Evolutionary conservation across 2,888 invertebrate species (phyloP).

Genomic region (Phyto melanocephala): DNA sequence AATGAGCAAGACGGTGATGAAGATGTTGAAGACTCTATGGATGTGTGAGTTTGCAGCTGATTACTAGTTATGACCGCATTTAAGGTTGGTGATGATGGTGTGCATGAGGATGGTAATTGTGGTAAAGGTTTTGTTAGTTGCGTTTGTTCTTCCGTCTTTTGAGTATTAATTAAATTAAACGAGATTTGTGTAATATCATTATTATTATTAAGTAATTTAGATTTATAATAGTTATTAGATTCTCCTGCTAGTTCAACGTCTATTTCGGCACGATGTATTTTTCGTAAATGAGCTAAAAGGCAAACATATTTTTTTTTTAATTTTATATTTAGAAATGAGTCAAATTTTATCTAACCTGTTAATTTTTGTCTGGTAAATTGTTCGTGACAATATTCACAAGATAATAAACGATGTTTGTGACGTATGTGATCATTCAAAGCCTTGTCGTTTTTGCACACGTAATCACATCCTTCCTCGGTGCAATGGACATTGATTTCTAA

Average conservation of each 20-base stretch:
- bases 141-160: slow-evolving; percentile 23
- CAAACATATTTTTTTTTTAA: not conserved
- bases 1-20: not conserved
- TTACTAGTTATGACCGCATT: not conserved
- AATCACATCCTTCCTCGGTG: slow-evolving; percentile 61
- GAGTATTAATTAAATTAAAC: slow-evolving; percentile 62
- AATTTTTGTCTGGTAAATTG: slow-evolving; percentile 64
- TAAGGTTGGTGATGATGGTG: slow-evolving; percentile 13
- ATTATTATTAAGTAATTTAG: slow-evolving; percentile 63
- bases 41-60: not conserved
- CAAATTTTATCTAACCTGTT: slow-evolving; percentile 30
- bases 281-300: slow-evolving; percentile 65
- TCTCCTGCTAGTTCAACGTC: slow-evolving; percentile 46
- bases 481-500: slow-evolving; percentile 62
- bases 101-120: not conserved
- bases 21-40: not conserved
- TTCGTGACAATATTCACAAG: slow-evolving; percentile 66
- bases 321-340: not conserved
- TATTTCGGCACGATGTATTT: slow-evolving; percentile 63
- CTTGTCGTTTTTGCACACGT: slow-evolving; percentile 64
- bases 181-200: slow-evolving; percentile 63
- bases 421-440: slow-evolving; percentile 66
- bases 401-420: slow-evolving; percentile 65
- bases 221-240: slow-evolving; percentile 60
- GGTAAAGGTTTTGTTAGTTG: not conserved